Evolutionary conservation across 1,140 invertebrate genomes (phyloP).

Genomic region (Lepidurus couesii): DNA sequence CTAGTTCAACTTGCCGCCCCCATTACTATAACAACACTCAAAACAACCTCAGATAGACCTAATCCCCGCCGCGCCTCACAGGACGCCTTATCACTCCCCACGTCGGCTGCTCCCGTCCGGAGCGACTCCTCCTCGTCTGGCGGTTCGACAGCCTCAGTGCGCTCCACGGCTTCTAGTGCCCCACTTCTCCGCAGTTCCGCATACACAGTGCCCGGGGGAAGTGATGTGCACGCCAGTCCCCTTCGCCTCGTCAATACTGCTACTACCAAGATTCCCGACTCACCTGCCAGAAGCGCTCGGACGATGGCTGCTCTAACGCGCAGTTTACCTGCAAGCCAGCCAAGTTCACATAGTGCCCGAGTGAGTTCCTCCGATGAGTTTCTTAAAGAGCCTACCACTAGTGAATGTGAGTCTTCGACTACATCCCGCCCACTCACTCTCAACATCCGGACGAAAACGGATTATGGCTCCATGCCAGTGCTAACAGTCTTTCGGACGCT

Average conservation of each 20-base stretch:
- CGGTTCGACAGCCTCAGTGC: neutral
- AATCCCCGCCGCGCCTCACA: neutral
- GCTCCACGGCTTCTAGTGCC: neutral
- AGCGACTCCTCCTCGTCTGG: neutral
- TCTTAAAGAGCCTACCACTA: neutral
- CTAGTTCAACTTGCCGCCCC: neutral
- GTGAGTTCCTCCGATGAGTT: neutral
- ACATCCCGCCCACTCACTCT: constrained; percentile 1
- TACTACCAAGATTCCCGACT: no score
- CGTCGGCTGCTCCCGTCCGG: neutral
- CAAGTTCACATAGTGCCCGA: no score
- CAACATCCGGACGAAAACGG: constrained; percentile 18
- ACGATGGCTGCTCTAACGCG: no score
- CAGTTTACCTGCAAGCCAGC: no score
- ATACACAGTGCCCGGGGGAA: neutral
- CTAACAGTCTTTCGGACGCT: neutral
- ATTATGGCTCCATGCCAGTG: neutral
- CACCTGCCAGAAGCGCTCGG: no score
- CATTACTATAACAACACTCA: constrained; percentile 15
- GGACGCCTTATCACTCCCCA: neutral
- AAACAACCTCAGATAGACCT: constrained; percentile 3
- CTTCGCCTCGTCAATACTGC: neutral
- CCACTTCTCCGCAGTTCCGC: constrained; percentile 8
- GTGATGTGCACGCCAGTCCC: neutral
- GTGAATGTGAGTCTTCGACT: neutral